Base-by-base conservation (phyloP, 2,797 vertebrate species). In the Oreonectes daqikongensis region DNA sequence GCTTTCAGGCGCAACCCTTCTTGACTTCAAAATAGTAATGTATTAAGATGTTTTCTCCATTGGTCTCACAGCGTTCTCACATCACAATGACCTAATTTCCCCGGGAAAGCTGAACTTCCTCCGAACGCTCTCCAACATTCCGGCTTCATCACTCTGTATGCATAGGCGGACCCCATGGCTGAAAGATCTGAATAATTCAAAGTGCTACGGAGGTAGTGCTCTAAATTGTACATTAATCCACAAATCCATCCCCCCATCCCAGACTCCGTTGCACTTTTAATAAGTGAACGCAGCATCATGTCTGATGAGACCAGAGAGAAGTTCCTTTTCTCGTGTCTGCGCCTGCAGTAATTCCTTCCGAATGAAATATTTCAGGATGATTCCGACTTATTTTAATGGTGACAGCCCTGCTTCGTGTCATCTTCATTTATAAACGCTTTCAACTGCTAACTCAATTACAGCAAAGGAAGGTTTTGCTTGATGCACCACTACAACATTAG, bases 211-310 rank as follows among this genome's bases (percentile, higher is more conserved):
- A 90, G 86, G 87, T 83, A 72, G 20, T 81, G 83, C 84, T 87
- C 86, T 88, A 91, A 92, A 92, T 87, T 90, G 88, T 89, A 88
- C 89, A 90, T 91, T 91, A 89, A 93, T 91, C 89, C 84, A 87
- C 85, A 87, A 89, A 90, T 90, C 82, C 85, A 17, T 18, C 83
- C 87, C 32, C 84, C 26, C 46, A 76, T 68, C 8, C 52, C 81
- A 84, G 85, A 82, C 74, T 26, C 26, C 70, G 80, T 76, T 86
- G 69, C 82, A 84, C 80, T 86, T 82, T 90, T 88, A 90, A 90
- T 89, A 91, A 90, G 74, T 84, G 81, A 50, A 81, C 79, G 81
- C 83, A 89, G 87, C 84, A 83, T 80, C 79, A 83, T 71, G 65
- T 78, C 74, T 78, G 48, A 78, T 72, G 30, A 72, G 69, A 84